Evolutionary conservation across 2,797 vertebrate genomes (phyloP).

Genomic region (Bothrops alternatus): DNA sequence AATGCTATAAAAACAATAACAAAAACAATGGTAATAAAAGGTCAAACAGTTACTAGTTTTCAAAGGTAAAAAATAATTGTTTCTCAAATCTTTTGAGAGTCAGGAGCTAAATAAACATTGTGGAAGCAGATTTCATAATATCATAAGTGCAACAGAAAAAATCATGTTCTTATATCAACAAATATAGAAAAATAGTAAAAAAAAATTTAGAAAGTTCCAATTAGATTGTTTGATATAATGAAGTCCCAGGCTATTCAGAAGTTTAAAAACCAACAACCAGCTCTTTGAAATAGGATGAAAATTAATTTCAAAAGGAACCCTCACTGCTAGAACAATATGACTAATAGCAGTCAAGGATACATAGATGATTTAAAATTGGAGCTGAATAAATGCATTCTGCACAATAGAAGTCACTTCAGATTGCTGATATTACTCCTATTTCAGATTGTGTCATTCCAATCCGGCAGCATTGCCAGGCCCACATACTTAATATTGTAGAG

Average conservation of each 20-base stretch:
- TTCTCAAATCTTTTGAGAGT: background rate
- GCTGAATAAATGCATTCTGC: background rate
- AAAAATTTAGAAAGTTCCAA: background rate
- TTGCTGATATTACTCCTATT: background rate
- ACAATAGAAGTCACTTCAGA: background rate
- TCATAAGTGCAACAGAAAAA: background rate
- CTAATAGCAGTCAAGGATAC: background rate
- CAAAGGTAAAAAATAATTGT: background rate
- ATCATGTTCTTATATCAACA: background rate
- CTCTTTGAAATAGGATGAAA: background rate
- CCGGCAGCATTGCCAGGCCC: background rate
- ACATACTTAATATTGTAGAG: background rate
- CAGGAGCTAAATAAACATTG: background rate
- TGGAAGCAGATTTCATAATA: background rate
- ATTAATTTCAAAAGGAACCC: background rate
- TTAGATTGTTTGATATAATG: background rate
- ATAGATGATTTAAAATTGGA: background rate
- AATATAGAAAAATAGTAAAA: background rate
- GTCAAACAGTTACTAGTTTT: background rate
- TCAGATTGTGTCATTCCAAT: background rate
- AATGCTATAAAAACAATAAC: background rate
- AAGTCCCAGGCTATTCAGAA: background rate
- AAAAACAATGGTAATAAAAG: background rate
- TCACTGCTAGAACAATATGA: background rate
- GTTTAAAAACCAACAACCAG: background rate